Percentiles rank a stretch among this genome's conserved stretches.
These are phyloP conservation scores for Zygogramma bicolorata DNA, from an alignment of 2,888 invertebrate species.

Conservation along the genomic window DNA sequence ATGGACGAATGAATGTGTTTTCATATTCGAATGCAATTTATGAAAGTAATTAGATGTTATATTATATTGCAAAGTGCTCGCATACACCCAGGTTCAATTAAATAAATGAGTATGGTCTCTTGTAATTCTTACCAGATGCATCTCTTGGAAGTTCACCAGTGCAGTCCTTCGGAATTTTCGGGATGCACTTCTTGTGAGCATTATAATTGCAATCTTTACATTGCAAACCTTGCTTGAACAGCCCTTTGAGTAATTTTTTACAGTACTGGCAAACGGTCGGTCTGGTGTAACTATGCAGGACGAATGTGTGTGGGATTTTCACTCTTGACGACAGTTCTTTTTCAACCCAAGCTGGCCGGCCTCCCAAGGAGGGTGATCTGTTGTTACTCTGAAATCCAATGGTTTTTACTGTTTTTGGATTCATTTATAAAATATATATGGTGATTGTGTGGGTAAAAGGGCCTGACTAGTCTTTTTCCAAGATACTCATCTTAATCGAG, in stretches of 20 bases:
- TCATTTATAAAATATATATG: no score
- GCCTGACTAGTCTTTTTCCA: no score
- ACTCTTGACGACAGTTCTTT: slow-evolving; percentile 74
- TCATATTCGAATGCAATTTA: no score
- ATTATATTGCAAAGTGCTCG: no score
- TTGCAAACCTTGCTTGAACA: slow-evolving; percentile 97
- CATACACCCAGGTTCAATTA: no score
- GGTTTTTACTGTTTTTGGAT: no score
- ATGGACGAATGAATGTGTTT: no score
- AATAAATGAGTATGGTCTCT: not conserved
- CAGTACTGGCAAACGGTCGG: slow-evolving; percentile 97
- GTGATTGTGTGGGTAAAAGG: no score
- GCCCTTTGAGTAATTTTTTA: slow-evolving; percentile 93
- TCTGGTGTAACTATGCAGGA: slow-evolving; percentile 95
- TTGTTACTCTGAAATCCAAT: slow-evolving; percentile 68
- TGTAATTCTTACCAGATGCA: slow-evolving; percentile 60
- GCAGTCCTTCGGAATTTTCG: slow-evolving; percentile 91
- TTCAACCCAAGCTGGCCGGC: slow-evolving; percentile 79
- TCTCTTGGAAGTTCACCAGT: slow-evolving; percentile 80
- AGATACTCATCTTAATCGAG: no score
- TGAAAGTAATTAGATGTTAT: no score
- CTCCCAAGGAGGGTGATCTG: slow-evolving; percentile 78
- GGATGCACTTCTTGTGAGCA: slow-evolving; percentile 94
- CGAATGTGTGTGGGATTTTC: slow-evolving; percentile 95
- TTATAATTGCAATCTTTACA: slow-evolving; percentile 98